phyloP scores from a whole-genome alignment of 2,797 vertebrate species.

The Oreochromis grahami region DNA sequence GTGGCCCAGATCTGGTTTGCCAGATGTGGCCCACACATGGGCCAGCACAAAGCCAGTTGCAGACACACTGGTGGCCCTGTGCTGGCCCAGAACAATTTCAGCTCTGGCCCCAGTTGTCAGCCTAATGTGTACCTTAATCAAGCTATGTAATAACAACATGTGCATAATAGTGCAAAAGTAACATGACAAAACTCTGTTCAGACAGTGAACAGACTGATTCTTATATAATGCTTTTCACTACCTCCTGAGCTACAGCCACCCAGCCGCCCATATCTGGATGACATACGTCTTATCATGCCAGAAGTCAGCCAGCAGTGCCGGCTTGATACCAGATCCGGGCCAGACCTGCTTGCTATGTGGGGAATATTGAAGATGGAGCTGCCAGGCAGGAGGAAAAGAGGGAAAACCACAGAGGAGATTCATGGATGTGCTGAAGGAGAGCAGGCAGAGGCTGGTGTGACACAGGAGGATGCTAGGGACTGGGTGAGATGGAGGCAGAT shows the following conservation, averaged over 20 bases:
- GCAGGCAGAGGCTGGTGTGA: background rate
- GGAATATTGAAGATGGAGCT: background rate
- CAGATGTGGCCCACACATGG: background rate
- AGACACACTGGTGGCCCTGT: fast-evolving
- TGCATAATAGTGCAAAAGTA: background rate
- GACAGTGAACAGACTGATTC: background rate
- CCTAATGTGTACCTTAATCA: background rate
- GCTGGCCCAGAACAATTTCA: background rate
- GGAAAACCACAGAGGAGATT: background rate
- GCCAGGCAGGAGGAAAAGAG: background rate
- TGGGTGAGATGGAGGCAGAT: background rate
- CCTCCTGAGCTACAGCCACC: background rate
- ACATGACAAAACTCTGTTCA: background rate
- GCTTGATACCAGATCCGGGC: no score
- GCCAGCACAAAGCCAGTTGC: background rate
- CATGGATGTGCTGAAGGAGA: background rate
- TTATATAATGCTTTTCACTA: background rate
- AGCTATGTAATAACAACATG: background rate
- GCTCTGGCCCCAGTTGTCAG: background rate
- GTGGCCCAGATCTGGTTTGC: background rate
- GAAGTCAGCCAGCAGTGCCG: no score
- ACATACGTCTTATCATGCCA: no score
- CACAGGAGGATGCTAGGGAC: background rate
- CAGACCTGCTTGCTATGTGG: background rate
- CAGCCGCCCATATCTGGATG: background rate